Conservation (phyloP, 2,888 invertebrate species). For the Chaetogeoica ovagalla region DNA sequence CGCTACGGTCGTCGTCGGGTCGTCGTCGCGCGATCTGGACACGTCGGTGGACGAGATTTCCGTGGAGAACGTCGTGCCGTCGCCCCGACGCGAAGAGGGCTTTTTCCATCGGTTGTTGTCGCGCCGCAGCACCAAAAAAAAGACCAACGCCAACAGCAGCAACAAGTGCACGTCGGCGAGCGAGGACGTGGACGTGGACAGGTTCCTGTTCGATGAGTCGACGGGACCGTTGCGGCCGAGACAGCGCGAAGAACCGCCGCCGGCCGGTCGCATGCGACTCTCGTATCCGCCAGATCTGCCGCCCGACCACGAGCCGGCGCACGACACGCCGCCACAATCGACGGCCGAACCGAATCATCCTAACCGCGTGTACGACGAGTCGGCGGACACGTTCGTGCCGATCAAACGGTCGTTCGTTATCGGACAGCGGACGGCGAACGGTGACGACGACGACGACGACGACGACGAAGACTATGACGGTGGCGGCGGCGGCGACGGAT, state of each 20-base stretch:
- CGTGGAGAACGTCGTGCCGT: constrained; percentile 26
- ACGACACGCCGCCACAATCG: neutral
- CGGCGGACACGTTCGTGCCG: constrained; percentile 29
- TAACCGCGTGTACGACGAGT: constrained; percentile 9
- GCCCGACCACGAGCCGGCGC: neutral
- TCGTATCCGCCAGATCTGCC: constrained; percentile 47
- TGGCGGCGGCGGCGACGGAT: neutral
- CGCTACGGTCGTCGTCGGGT: constrained; percentile 12
- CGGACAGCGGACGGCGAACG: neutral
- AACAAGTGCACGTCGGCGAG: neutral
- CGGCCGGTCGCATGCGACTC: constrained; percentile 60
- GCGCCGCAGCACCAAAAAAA: constrained; percentile 73
- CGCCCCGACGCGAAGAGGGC: constrained; percentile 35
- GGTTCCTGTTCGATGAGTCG: constrained; percentile 47
- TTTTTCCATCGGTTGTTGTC: constrained; percentile 71
- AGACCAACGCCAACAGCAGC: constrained; percentile 62
- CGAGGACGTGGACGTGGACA: constrained; percentile 55
- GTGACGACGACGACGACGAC: neutral
- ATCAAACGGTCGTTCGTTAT: constrained; percentile 39
- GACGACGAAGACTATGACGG: neutral
- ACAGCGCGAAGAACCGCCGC: constrained; percentile 64
- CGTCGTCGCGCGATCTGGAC: constrained; percentile 33
- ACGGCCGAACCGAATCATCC: constrained; percentile 2
- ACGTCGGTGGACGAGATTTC: constrained; percentile 42
- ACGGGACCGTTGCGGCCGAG: constrained; percentile 62